Evolutionary conservation across 2,113 vertebrate species (phyloP), one percentile per base, ranked within the genome.

Genomic region (Dipodomys ordii): DNA sequence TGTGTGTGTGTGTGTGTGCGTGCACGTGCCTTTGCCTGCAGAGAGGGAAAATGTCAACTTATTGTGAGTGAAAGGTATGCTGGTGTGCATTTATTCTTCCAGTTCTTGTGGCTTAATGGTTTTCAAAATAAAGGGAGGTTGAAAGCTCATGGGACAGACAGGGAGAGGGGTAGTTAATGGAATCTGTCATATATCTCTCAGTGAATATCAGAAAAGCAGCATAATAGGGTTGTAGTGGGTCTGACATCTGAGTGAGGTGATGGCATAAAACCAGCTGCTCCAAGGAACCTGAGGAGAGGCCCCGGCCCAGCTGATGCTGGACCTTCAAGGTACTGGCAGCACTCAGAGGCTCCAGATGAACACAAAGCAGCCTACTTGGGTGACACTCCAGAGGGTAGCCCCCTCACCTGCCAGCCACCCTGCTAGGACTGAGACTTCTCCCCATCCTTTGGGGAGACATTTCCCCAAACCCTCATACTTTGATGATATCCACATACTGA

Each of bases 401-500:
- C 15, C 0, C 0, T 16, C 57, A 11, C 12, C 65, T 20, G 4
- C 13, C 6, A 0, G 27, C 2, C 16, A 30, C 2, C 23, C 32
- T 20, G 1, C 30, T 3, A 3, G 60, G 57, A 3, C 65, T 35
- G 27, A 65, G 53, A 12, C 86, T 8, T 30, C 27, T 53, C 18
- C 18, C 0, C 2, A 44, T 20, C 10, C 74, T 62, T 22, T 30
- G 77, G 68, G 53, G 53, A 57, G 53, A 44, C 71, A 68, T 94
- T 94, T 94, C 94, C 73, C 0, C 4, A 91, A 91, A 35, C 64
- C 72, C 60, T 32, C 12, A 1, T 49, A 44, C 46, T 94, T 84
- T 96, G 74, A 89, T 95, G 62, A 30, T 60, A 62, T 74, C 78
- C 90, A 74, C 80, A 23, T 72, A 3, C 3, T 60, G 89, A 83